A percentile compares a stretch with the other conserved stretches of the same genome.
phyloP scores from a whole-genome alignment of 2,888 invertebrate genomes.

The Agrotis clavis region DNA sequence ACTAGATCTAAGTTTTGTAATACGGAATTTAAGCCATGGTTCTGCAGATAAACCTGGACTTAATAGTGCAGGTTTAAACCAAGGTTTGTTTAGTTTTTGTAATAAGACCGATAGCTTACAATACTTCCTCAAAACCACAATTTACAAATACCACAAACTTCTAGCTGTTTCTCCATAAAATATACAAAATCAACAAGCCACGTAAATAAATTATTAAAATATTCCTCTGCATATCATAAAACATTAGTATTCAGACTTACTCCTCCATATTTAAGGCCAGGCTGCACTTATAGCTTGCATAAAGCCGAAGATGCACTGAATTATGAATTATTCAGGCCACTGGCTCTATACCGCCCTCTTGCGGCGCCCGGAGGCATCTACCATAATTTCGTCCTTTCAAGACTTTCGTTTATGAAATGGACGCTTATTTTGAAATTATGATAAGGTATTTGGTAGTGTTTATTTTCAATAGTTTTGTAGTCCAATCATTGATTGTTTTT shows the following conservation, averaged over 20 bases:
- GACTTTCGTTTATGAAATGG: constrained; percentile 8
- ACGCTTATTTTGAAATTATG: constrained; percentile 35
- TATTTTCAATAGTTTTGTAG: neutral
- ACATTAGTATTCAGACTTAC: constrained; percentile 20
- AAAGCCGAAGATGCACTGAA: constrained; percentile 65
- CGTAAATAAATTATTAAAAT: constrained; percentile 13
- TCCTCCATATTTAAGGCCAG: neutral
- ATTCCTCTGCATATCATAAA: constrained; percentile 19
- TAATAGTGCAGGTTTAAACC: too few species aligned
- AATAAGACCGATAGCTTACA: neutral
- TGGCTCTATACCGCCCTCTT: constrained; percentile 45
- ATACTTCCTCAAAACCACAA: neutral
- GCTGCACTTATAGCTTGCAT: constrained; percentile 49
- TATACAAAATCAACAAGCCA: neutral
- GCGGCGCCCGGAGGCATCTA: constrained; percentile 38
- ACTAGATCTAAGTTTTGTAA: too few species aligned
- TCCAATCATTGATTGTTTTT: neutral
- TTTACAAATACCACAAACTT: neutral
- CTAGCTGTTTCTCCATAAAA: neutral
- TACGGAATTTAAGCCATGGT: too few species aligned
- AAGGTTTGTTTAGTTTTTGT: neutral
- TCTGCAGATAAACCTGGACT: too few species aligned
- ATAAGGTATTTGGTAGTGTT: constrained; percentile 18
- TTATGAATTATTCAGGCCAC: constrained; percentile 75
- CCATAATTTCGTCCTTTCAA: constrained; percentile 65